A percentile compares a stretch with the other conserved stretches of the same genome.
These are phyloP conservation scores for Zalophus californianus DNA, from an alignment of 2,797 vertebrate species.

Conservation along the genomic window DNA sequence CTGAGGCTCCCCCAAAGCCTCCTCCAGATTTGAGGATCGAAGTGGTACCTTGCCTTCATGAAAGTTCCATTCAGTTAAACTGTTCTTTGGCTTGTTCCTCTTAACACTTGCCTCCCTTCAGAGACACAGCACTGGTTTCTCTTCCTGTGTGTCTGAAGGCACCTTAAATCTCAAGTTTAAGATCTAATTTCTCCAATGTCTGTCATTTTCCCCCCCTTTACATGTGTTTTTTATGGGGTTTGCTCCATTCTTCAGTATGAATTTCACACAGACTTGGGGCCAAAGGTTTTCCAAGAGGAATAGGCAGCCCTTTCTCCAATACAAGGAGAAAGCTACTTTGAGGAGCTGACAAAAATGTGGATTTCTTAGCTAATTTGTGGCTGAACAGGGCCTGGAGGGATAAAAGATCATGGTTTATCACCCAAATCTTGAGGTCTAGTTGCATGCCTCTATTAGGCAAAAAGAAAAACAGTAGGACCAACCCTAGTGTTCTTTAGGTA, in stretches of 20 bases:
- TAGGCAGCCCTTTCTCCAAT: background rate
- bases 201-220: background rate
- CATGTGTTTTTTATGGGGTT: slow-evolving; percentile 3
- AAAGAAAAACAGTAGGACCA: background rate
- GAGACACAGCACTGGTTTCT: background rate
- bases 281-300: slow-evolving; percentile 3
- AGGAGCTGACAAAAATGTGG: background rate
- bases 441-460: background rate
- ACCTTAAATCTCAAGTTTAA: background rate
- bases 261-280: background rate
- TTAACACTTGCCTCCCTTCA: background rate
- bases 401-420: background rate
- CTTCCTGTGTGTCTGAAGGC: background rate
- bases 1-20: background rate
- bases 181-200: background rate
- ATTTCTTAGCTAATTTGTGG: background rate
- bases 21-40: background rate
- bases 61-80: slow-evolving; percentile 81
- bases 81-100: background rate
- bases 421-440: background rate
- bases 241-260: background rate
- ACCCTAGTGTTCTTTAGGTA: background rate
- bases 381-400: background rate
- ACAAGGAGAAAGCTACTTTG: background rate
- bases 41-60: background rate